Conservation (phyloP, 1,140 invertebrate species). For the Platorchestia sp. region DNA sequence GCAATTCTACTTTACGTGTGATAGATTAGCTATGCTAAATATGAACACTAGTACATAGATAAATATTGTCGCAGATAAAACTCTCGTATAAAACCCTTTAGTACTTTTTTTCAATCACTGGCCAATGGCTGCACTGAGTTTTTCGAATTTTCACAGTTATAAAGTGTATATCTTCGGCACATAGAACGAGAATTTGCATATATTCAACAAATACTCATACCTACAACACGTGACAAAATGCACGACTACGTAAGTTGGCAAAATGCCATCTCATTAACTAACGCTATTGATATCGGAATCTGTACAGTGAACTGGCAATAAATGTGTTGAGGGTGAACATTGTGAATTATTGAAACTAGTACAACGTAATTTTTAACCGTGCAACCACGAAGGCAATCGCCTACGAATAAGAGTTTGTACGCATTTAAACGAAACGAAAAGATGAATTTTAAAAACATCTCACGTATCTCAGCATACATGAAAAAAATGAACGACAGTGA, state of each 20-base stretch:
- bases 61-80: not conserved
- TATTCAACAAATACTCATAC: not conserved
- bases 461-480: too few species aligned
- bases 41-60: not conserved
- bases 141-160: not conserved
- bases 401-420: too few species aligned
- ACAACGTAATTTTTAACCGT: too few species aligned
- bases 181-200: not conserved
- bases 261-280: too few species aligned
- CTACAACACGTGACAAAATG: not conserved
- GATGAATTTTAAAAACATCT: too few species aligned
- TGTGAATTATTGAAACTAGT: too few species aligned
- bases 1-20: not conserved
- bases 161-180: not conserved
- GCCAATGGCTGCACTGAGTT: not conserved
- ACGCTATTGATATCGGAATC: not conserved
- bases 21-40: not conserved
- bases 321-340: too few species aligned
- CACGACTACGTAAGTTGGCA: too few species aligned
- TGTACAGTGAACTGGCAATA: too few species aligned
- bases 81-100: not conserved
- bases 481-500: too few species aligned
- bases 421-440: too few species aligned
- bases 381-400: too few species aligned
- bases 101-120: not conserved